Percentiles rank a stretch among this genome's conserved stretches.
phyloP scores from a whole-genome alignment of 1,140 invertebrate genomes.

The Neodiprion pinetum region DNA sequence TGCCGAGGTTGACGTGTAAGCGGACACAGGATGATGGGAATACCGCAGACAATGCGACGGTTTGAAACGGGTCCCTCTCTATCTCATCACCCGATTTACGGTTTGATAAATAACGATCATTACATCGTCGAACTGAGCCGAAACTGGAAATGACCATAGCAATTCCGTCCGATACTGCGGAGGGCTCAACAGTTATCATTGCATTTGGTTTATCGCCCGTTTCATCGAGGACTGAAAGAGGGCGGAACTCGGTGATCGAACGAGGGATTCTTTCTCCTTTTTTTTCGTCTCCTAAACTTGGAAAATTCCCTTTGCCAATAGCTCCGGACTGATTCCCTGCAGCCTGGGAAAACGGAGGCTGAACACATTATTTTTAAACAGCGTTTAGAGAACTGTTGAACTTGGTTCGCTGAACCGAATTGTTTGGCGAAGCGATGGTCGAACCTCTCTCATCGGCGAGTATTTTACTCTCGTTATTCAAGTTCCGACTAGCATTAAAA shows the following conservation, averaged over 20 bases:
- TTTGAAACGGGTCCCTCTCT: not conserved
- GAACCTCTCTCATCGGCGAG: too few species aligned
- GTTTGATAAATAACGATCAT: constrained; percentile 7
- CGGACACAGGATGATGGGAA: too few species aligned
- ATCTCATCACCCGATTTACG: not conserved
- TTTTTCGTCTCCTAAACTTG: too few species aligned
- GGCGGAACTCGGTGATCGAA: not conserved
- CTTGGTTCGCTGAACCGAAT: not conserved
- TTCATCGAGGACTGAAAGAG: not conserved
- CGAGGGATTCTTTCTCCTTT: not conserved
- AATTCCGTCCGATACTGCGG: not conserved
- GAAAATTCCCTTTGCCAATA: not conserved
- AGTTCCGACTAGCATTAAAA: too few species aligned
- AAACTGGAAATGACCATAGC: not conserved
- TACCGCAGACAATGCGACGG: not conserved
- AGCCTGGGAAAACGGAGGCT: too few species aligned
- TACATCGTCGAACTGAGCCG: not conserved
- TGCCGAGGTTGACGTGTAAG: too few species aligned
- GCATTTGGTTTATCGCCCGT: not conserved
- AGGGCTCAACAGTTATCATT: constrained; percentile 5
- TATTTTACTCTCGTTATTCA: too few species aligned
- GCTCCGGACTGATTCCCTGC: not conserved
- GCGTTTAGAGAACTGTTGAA: not conserved
- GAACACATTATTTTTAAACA: not conserved
- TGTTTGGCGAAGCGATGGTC: not conserved